Evolutionary conservation across 2,797 vertebrate species (phyloP).

Genomic region (Pelobates cultripes): DNA sequence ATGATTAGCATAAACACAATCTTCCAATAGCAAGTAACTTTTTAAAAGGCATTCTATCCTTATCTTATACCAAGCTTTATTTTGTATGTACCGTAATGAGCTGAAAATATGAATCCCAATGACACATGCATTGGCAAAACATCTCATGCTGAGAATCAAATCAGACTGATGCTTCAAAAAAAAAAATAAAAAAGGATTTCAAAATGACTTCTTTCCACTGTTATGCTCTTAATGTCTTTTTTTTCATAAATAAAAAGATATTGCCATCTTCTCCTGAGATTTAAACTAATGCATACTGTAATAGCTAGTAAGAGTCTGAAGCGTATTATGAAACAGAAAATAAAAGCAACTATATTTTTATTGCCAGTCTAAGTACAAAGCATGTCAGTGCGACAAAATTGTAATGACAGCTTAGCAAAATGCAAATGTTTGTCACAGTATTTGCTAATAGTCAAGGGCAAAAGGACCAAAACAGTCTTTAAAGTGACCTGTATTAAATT

Average conservation of each 20-base stretch:
- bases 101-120: constrained; percentile 27
- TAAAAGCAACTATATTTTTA: constrained; percentile 15
- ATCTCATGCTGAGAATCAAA: constrained; percentile 35
- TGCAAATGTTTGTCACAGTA: constrained; percentile 13
- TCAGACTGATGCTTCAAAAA: constrained; percentile 28
- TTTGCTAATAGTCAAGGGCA: constrained; percentile 24
- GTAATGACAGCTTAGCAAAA: constrained; percentile 21
- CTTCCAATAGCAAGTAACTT: background rate
- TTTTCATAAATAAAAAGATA: constrained; percentile 36
- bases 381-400: constrained; percentile 39
- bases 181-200: background rate
- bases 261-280: constrained; percentile 28
- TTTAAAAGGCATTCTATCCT: constrained; percentile 1
- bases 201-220: constrained; percentile 37
- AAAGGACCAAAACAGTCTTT: background rate
- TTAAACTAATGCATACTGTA: constrained; percentile 41
- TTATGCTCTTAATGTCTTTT: constrained; percentile 27
- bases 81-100: constrained; percentile 33
- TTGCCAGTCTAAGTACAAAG: constrained; percentile 14
- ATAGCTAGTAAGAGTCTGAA: constrained; percentile 24
- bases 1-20: too few species aligned
- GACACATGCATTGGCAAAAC: constrained; percentile 22
- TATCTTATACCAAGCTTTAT: constrained; percentile 17
- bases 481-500: background rate
- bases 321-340: constrained; percentile 25